Conservation (phyloP, 2,113 vertebrate species). For the Polypterus bichir region DNA sequence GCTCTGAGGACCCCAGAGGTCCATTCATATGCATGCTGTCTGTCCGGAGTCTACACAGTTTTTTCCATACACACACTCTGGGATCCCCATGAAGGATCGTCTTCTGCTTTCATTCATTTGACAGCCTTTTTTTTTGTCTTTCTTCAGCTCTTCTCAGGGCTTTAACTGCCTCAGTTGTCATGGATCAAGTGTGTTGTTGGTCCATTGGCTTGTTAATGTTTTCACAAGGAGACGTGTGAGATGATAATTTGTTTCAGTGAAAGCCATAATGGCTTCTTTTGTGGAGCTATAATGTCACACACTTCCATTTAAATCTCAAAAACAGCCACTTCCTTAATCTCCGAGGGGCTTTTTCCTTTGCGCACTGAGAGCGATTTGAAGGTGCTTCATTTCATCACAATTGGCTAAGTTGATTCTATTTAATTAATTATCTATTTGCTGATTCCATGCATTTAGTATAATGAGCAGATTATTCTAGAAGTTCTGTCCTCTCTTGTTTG, state of each 20-base stretch:
- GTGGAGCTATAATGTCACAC: constrained; percentile 12
- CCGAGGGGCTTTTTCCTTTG: background rate
- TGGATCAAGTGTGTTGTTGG: constrained; percentile 14
- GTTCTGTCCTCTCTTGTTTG: too few relatives aligned
- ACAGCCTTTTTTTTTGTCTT: constrained; percentile 10
- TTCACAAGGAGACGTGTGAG: constrained; percentile 8
- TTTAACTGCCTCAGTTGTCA: constrained; percentile 13
- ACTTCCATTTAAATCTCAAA: constrained; percentile 13
- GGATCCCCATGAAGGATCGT: constrained; percentile 15
- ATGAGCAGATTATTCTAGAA: too few relatives aligned
- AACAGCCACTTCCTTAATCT: constrained; percentile 4
- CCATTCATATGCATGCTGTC: background rate
- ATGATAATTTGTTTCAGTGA: constrained; percentile 22
- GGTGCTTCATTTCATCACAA: too few relatives aligned
- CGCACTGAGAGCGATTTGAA: too few relatives aligned
- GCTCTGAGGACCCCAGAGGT: background rate
- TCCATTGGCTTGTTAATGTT: constrained; percentile 23
- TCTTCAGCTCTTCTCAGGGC: constrained; percentile 5
- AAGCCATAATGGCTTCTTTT: constrained; percentile 19
- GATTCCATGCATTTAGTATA: too few relatives aligned
- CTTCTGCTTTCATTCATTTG: constrained; percentile 21
- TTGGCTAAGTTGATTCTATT: too few relatives aligned
- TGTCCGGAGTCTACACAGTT: background rate
- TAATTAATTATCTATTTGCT: too few relatives aligned
- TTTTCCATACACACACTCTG: background rate